Base-by-base conservation (phyloP, 2,797 vertebrate species). In the Toxotes lorentzi region DNA sequence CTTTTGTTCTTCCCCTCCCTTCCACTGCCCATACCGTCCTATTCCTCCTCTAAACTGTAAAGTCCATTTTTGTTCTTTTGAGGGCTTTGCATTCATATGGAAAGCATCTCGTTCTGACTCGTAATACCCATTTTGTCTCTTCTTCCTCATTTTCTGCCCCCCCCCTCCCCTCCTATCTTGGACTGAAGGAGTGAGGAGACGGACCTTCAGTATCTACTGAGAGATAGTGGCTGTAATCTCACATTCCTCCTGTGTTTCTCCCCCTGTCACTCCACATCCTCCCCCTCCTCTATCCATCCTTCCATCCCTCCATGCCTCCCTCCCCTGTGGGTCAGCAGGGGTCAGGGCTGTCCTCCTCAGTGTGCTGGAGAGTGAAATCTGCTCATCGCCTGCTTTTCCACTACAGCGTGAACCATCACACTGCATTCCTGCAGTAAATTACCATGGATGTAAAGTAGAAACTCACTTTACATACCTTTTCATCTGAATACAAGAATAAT, bases 191-290 rank as follows among this genome's bases (percentile, higher is more conserved):
- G 92, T 75, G 85, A 87, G 89, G 91, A 95, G 94, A 94, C 90
- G 88, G 93, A 92, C 91, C 92, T 73, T 82, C 89, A 74, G 91
- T 95, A 94, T 95, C 91, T 89, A 86, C 87, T 86, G 48, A n/a
- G 76, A 91, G 94, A 95, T 94, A 95, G 6, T 83, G 83, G 83
- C 85, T 78, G 45, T 91, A 93, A 94, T 94, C 91, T 91, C 86
- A 90, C 91, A 93, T 94, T 95, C 93, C 91, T 93, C 86, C 82
- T 84, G 84, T 93, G 88, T 86, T 89, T 90, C 90, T 89, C 89
- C 87, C 82, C 78, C 86, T 89, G 89, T 87, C 89, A 89, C 88
- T 88, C 89, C 84, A 88, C 85, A 85, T 78, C 66, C 89, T 82
- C 82, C 86, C 83, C 82, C 79, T 83, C 83, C 76, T 83, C 78